A percentile compares a stretch with the other conserved stretches of the same genome.
Evolutionary conservation across 2,797 vertebrate species (phyloP).

Genomic region (Crypturellus tataupa): DNA sequence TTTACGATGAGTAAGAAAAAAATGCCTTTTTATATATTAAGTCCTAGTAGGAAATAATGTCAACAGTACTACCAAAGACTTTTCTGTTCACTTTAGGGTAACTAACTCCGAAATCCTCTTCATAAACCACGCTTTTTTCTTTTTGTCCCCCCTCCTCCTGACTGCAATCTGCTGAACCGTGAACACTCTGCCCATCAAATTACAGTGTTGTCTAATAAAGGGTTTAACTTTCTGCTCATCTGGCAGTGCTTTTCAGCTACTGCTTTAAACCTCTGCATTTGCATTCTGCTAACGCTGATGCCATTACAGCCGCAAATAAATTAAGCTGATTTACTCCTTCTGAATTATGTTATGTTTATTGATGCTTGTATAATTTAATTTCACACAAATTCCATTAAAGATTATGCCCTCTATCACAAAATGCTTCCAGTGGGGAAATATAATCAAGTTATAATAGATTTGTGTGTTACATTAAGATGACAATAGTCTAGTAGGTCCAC

Average conservation of each 20-base stretch:
- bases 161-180: constrained; percentile 72
- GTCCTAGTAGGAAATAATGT: constrained; percentile 13
- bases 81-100: constrained; percentile 76
- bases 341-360: constrained; percentile 93
- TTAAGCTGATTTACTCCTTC: constrained; percentile 91
- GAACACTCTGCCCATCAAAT: constrained; percentile 89
- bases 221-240: constrained; percentile 91
- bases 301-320: constrained; percentile 88
- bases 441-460: constrained; percentile 93
- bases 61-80: constrained; percentile 74
- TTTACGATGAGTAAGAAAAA: constrained; percentile 41
- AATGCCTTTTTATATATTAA: neutral
- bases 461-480: constrained; percentile 88
- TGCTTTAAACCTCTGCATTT: constrained; percentile 85
- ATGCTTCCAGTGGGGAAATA: constrained; percentile 85
- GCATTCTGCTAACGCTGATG: constrained; percentile 82
- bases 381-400: constrained; percentile 95
- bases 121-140: constrained; percentile 55
- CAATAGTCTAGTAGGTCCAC: constrained; percentile 84
- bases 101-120: constrained; percentile 70
- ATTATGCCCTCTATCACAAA: constrained; percentile 83
- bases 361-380: constrained; percentile 94
- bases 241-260: constrained; percentile 86
- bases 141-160: constrained; percentile 25
- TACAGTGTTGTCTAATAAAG: constrained; percentile 89